These are phyloP conservation scores for Netelia inedita DNA, from an alignment of 2,888 invertebrate species.

Conservation along the genomic window DNA sequence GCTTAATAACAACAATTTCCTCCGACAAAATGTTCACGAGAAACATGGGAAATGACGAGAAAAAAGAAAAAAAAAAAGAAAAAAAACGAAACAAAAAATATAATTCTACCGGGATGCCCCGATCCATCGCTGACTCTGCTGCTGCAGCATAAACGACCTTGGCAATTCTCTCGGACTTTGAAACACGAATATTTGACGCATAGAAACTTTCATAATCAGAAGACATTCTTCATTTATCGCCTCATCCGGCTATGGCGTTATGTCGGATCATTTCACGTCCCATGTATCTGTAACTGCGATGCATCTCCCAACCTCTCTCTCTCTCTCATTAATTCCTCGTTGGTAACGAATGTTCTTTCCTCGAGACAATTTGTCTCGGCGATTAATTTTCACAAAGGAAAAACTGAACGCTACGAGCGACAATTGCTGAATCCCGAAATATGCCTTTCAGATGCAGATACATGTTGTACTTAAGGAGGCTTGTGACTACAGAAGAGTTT, in stretches of 20 bases:
- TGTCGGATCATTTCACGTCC: constrained; percentile 69
- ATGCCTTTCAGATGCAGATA: constrained; percentile 80
- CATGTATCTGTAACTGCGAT: constrained; percentile 80
- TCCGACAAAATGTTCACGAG: constrained; percentile 41
- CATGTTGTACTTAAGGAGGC: constrained; percentile 81
- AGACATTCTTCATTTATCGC: constrained; percentile 25
- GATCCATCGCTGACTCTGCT: constrained; percentile 83
- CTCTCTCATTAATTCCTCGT: not conserved
- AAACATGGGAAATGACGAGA: constrained; percentile 63
- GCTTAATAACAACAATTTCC: constrained; percentile 61
- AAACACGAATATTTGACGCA: constrained; percentile 76
- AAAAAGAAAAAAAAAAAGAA: constrained; percentile 62
- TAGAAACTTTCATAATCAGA: not conserved
- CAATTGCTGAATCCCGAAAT: constrained; percentile 8
- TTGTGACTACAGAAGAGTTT: constrained; percentile 78
- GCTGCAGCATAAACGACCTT: constrained; percentile 79
- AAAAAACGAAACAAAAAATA: constrained; percentile 68
- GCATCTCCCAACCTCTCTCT: constrained; percentile 64
- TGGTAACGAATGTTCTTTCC: not conserved
- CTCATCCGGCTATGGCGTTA: constrained; percentile 12
- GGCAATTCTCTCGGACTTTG: constrained; percentile 82
- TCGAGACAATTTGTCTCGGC: not conserved
- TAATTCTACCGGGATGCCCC: constrained; percentile 71
- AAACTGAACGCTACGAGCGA: not conserved
- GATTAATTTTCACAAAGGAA: not conserved